Conservation (phyloP, 2,888 invertebrate genomes). For the Esperia sulphurella region DNA sequence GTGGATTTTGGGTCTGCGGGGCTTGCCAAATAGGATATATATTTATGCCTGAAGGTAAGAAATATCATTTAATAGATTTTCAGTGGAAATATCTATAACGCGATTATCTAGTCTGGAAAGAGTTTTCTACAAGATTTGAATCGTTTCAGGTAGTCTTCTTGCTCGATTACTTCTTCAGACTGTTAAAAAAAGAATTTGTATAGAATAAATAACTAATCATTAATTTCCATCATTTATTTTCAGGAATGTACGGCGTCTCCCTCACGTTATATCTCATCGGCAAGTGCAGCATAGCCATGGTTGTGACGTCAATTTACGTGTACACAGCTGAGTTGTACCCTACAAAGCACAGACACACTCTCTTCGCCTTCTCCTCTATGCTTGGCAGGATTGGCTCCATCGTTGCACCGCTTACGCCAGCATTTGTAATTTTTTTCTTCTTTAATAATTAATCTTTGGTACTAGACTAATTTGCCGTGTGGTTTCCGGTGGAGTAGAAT, state of each 20-base stretch:
- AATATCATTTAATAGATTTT: too few relatives aligned
- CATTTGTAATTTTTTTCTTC: slow-evolving; percentile 64
- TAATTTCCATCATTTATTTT: slow-evolving; percentile 1
- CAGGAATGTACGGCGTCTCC: slow-evolving; percentile 32
- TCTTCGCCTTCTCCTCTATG: slow-evolving; percentile 83
- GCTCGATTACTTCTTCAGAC: too few relatives aligned
- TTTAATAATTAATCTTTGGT: too few relatives aligned
- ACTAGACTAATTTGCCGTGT: too few relatives aligned
- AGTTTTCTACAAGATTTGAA: too few relatives aligned
- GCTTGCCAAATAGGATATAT: slow-evolving; percentile 77
- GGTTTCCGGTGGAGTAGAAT: too few relatives aligned
- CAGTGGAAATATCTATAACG: too few relatives aligned
- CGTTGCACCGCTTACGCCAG: slow-evolving; percentile 82
- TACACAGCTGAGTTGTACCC: slow-evolving; percentile 84
- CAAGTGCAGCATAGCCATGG: slow-evolving; percentile 79
- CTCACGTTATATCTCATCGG: slow-evolving; percentile 77
- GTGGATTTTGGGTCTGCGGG: slow-evolving; percentile 79
- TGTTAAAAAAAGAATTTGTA: too few relatives aligned
- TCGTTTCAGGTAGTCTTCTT: too few relatives aligned
- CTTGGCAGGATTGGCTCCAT: slow-evolving; percentile 83
- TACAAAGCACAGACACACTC: slow-evolving; percentile 80
- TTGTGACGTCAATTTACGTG: slow-evolving; percentile 80
- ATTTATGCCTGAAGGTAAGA: slow-evolving; percentile 70
- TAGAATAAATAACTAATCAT: too few relatives aligned
- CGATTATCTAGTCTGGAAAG: too few relatives aligned